These are phyloP conservation scores for Chiridota heheva DNA, from an alignment of 35 echinoderm and acorn worm species.

Conservation along the genomic window DNA sequence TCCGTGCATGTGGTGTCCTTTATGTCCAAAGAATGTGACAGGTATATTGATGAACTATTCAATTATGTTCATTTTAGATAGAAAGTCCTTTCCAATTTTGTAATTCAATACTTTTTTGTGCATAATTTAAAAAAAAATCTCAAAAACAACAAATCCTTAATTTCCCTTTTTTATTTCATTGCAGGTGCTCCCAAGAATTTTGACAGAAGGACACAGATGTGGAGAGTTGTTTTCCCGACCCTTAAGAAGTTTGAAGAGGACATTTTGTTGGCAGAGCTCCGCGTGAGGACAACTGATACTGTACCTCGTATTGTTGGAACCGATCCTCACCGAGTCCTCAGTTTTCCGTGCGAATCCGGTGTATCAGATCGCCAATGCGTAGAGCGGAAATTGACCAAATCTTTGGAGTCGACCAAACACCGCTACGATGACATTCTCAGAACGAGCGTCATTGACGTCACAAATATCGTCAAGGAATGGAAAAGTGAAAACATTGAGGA, in stretches of 20 bases:
- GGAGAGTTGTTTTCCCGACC: slow-evolving; percentile 53
- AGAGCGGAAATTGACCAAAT: slow-evolving; percentile 27
- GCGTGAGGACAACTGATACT: slow-evolving; percentile 24
- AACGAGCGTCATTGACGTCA: slow-evolving; percentile 72
- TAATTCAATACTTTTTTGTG: too few species aligned
- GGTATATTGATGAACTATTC: not conserved
- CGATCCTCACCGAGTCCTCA: slow-evolving; percentile 56
- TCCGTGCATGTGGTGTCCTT: too few species aligned
- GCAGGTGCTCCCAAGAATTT: slow-evolving; percentile 39
- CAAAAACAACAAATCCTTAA: not conserved
- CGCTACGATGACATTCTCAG: slow-evolving; percentile 43
- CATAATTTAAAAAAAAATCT: not conserved
- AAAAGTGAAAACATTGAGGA: not conserved
- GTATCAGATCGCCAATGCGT: slow-evolving; percentile 29
- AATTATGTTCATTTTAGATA: not conserved
- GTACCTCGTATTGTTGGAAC: slow-evolving; percentile 29
- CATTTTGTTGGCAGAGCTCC: slow-evolving; percentile 70
- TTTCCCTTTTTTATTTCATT: slow-evolving; percentile 2
- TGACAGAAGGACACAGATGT: slow-evolving; percentile 17
- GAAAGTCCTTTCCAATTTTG: not conserved
- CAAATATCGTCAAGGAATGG: not conserved
- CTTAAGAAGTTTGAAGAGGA: slow-evolving; percentile 47
- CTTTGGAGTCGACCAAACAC: slow-evolving; percentile 35
- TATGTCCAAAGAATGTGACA: not conserved
- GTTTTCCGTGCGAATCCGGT: slow-evolving; percentile 43